Base-by-base conservation (phyloP, 2,888 invertebrate genomes). In the Zygothrica quintamaculata region DNA sequence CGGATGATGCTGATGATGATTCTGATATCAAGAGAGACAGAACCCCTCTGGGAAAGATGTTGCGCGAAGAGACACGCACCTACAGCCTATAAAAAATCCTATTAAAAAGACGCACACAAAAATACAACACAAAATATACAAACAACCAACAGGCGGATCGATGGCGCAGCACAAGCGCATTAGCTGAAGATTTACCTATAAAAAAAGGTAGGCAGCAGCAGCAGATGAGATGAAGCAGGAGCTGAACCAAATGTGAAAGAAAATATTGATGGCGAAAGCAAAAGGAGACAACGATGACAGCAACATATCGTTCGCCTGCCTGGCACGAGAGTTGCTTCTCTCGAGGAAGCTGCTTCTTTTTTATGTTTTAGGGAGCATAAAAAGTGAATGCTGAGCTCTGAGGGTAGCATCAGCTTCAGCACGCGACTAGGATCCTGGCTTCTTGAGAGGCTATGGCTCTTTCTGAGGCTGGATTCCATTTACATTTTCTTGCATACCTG, bases 111-210 rank as follows among this genome's bases (percentile, higher is more conserved):
- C 66, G 66, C 56, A 74, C 67, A 75, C 69, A 74, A 64, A 61
- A 74, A 66, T 64, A 58, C 57, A 50, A 59, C 66, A 65, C 37
- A 66, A 29, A 42, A 42, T 62, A 65, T 50, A 67, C 47, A 51
- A 70, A 72, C 56, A 74, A 68, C 61, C 67, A 74, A 74, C 76
- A 68, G 70, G 67, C 74, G 42, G 72, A 76, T 76, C 80, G 68
- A 67, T 65, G 65, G 59, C 52, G 58, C 52, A 73, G 66, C 65
- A 75, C 68, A 78, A 79, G 77, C 68, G 77, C 66, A 70, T 82
- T 77, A 77, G 73, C 77, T 57, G 69, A 58, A 84, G 86, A 84
- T 80, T 84, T 80, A 81, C 82, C 85, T 84, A 84, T 84, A 80
- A 79, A 82, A 79, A 79, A 64, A 73, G 79, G 78, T 78, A 77